Base-by-base conservation (phyloP, 2,113 vertebrate genomes). In the Ammospiza nelsoni region DNA sequence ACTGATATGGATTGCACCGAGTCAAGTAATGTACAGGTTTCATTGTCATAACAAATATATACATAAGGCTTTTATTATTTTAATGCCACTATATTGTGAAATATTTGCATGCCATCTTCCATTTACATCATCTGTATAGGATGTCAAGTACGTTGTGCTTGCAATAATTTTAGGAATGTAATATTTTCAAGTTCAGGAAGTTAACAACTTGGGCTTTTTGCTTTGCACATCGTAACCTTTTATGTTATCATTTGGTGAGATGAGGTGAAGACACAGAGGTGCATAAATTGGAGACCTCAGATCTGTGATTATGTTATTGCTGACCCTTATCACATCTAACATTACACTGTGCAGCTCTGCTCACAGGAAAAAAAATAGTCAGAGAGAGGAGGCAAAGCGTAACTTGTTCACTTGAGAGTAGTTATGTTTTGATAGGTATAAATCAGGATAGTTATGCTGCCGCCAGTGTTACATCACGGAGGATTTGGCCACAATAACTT, bases 131-230 rank as follows among this genome's bases (percentile, higher is more conserved):
- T 86, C 96, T 95, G 72, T 95, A 94, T 90, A 93, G 8, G 76
- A 94, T 97, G 97, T 98, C 95, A 96, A 97, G 93, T 95, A 92
- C 62, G 41, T 97, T 96, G 35, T 27, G 15, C 66, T 89, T 84
- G 92, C 92, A 94, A 46, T 92, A 49, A 79, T 95, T 92, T 96
- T 92, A 95, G 87, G 94, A 96, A 97, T 96, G 58, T 96, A 96
- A 48, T 83, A 90, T 94, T 95, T 96, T 95, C 97, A 97, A 97
- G 96, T 97, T 90, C 96, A 95, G 86, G 91, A 97, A 96, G 98
- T 98, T 98, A 97, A 97, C 92, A 96, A 95, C 94, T 96, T 93
- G 71, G 77, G 95, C 96, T 94, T 96, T 97, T 94, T 87, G 89
- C 96, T 91, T 97, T 95, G 93, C 82, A 95, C 93, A 74, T 97